Evolutionary conservation across 2,113 vertebrate species (phyloP), one percentile per base, ranked within the genome.

Genomic region (Phrynocephalus versicolor): DNA sequence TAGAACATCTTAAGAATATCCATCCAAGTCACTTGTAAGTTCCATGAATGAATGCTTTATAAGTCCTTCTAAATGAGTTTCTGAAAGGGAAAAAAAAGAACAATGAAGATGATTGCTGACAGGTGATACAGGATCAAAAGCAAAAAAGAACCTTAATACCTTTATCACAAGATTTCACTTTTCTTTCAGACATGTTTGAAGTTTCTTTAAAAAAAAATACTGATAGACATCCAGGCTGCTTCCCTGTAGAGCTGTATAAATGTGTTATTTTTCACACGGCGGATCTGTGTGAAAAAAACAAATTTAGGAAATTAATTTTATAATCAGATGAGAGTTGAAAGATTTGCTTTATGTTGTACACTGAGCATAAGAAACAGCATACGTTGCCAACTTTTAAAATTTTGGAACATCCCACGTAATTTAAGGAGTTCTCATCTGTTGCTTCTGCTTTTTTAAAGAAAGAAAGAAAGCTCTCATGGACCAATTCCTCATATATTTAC

Each of bases 321-420:
- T 67, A 55, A 80, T 73, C 71, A 33, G 74, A 62, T 64, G n/a
- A 51, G 18, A 19, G 30, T 67, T 1, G 7, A 13, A n/a, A 81
- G 71, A 30, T n/a, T 14, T 65, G 5, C n/a, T 69, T 57, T 85
- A 41, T 85, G 64, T 65, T 64, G 25, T 75, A 19, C 4, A 0
- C 18, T 6, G 60, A 51, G 69, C 71, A 35, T 25, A 82, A 33
- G 39, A n/a, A 10, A 1, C 6, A 12, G 16, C 13, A 5, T 10
- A 2, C 1, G 25, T 13, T 60, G 76, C 10, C 70, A 13, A 8
- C 37, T 86, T 74, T 79, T 51, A 55, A 2, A 10, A 0, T 12
- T 18, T 71, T 0, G 0, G 57, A 3, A 67, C 0, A 0, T 12
- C 1, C 33, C 2, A 10, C 1, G 0, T 1, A 0, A 75, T 30